Evolutionary conservation across 2,113 vertebrate species (phyloP), one percentile per base, ranked within the genome.

Genomic region (Penelope pileata): DNA sequence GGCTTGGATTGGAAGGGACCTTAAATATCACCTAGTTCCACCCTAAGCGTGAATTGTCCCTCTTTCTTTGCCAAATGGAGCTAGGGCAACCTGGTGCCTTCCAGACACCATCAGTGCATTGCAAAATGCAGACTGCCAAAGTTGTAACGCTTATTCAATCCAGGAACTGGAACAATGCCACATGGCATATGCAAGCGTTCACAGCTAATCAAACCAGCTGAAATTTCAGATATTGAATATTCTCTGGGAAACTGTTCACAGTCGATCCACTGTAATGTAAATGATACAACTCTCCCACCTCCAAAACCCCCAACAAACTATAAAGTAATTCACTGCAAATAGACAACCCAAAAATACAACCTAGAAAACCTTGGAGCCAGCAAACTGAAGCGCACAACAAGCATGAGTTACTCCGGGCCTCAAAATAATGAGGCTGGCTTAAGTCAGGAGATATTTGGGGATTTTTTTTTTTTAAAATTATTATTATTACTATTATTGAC

Each of bases 181-280:
- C 78, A 23, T 67, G 73, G 84, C 94, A 94, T 94, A 95, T 95
- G 94, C 76, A 86, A 94, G 84, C 56, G 69, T 77, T 96, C 96
- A 94, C 90, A 91, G 87, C 91, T 96, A 96, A 97, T 95, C 95
- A 91, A 86, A 87, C 67, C 78, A 91, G 82, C 54, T 83, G 91
- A 94, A 93, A 95, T 80, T 91, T 80, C 7, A 2, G 78, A 85
- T 94, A 95, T 76, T 83, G 87, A 93, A 89, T 74, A 93, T 90
- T 95, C 90, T 69, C 81, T 2, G 77, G 74, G 84, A 92, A 96
- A 93, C 89, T 76, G 67, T 83, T 95, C 29, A 0, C 78, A 54
- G 90, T 95, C 91, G 93, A 94, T 91, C 62, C 86, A 50, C 93
- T 89, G 95, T 50, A n/a, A 76, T 90, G 78, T 87, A 94, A 95